These are phyloP conservation scores for Pristis pectinata DNA, from an alignment of 2,797 vertebrate species.

Conservation along the genomic window DNA sequence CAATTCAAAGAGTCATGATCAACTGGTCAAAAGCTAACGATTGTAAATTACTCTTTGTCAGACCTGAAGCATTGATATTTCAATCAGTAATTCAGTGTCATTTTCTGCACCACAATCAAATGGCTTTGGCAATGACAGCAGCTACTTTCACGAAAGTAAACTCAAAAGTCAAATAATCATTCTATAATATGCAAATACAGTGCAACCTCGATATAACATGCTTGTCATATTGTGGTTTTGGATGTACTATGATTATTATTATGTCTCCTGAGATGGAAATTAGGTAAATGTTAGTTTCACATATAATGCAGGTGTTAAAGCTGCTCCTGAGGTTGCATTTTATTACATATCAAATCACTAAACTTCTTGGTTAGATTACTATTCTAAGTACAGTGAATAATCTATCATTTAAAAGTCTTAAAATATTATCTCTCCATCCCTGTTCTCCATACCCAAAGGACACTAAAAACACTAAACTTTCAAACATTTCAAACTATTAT, in stretches of 20 bases:
- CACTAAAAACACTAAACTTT: neutral
- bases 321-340: no score
- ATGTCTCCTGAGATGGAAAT: no score
- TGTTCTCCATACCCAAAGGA: neutral
- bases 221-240: no score
- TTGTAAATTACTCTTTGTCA: neutral
- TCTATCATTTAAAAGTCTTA: neutral
- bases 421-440: neutral
- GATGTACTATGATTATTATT: no score
- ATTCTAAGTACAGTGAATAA: neutral
- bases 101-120: neutral
- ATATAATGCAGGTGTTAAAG: no score
- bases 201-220: neutral
- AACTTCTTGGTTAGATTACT: neutral
- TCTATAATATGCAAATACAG: neutral
- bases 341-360: neutral
- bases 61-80: neutral
- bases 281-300: no score
- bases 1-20: neutral
- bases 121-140: neutral
- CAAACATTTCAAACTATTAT: neutral
- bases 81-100: neutral
- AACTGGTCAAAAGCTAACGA: neutral
- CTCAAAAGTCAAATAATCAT: neutral
- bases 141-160: neutral